Percentiles rank a stretch among this genome's conserved stretches.
Evolutionary conservation across 2,888 invertebrate genomes (phyloP).

Genomic region (Lymantria monacha): DNA sequence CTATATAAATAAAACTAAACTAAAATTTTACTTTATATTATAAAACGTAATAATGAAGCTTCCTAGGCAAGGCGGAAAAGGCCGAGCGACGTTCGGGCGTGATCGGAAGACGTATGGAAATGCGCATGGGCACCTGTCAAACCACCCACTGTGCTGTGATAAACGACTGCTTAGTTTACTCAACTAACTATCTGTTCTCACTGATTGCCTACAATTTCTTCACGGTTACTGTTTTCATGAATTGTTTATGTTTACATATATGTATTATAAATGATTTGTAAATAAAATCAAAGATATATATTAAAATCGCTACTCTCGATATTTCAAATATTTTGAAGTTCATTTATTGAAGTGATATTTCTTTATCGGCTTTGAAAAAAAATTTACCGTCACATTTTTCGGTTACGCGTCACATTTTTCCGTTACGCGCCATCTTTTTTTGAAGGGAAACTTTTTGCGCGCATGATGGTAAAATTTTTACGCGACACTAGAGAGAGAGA

Average conservation of each 20-base stretch:
- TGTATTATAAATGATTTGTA: not conserved
- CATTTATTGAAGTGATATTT: too few relatives aligned
- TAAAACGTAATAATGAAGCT: conserved; percentile 1
- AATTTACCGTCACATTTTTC: too few relatives aligned
- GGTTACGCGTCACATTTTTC: too few relatives aligned
- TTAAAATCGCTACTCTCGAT: not conserved
- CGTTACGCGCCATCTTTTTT: too few relatives aligned
- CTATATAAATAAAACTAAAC: not conserved
- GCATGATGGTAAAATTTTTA: too few relatives aligned
- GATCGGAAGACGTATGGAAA: conserved; percentile 40
- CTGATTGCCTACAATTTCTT: conserved; percentile 28
- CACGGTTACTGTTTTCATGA: conserved; percentile 29
- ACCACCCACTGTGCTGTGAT: conserved; percentile 40
- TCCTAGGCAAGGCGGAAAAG: conserved; percentile 20
- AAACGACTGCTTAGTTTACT: conserved; percentile 25
- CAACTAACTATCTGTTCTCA: conserved; percentile 22
- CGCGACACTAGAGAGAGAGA: too few relatives aligned
- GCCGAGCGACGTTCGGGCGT: conserved; percentile 13
- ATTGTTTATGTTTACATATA: conserved; percentile 1
- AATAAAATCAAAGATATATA: not conserved
- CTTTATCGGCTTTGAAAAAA: too few relatives aligned
- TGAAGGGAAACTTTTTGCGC: too few relatives aligned
- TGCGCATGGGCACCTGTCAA: conserved; percentile 32
- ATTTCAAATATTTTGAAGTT: too few relatives aligned
- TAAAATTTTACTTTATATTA: not conserved